A percentile compares a stretch with the other conserved stretches of the same genome.
Conservation (phyloP, 1,140 invertebrate species). For the Uloborus diversus region DNA sequence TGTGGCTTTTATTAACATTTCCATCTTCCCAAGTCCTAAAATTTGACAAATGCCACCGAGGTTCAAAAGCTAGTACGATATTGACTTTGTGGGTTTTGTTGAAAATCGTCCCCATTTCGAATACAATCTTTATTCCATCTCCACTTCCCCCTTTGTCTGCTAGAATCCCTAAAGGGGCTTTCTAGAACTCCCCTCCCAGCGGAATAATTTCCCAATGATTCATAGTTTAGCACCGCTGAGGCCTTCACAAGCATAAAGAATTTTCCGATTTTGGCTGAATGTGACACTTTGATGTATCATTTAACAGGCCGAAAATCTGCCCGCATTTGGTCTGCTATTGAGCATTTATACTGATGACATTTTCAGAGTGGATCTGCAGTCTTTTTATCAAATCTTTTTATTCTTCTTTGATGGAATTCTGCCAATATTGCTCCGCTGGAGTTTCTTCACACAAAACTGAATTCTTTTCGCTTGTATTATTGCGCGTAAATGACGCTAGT, state of each 20-base stretch:
- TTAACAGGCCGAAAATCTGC: slow-evolving; percentile 27
- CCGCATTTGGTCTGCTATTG: neutral
- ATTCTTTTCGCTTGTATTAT: too few relatives aligned
- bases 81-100: slow-evolving; percentile 1
- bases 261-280: neutral
- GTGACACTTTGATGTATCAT: slow-evolving; percentile 41
- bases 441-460: too few relatives aligned
- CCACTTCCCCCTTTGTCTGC: neutral
- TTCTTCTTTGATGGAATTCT: slow-evolving; percentile 8
- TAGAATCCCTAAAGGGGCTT: neutral
- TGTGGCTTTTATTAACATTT: too few relatives aligned
- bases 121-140: neutral
- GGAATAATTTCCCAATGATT: slow-evolving; percentile 12
- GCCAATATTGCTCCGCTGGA: slow-evolving; percentile 35
- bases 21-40: neutral
- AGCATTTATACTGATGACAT: slow-evolving; percentile 8
- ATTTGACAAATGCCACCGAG: neutral
- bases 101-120: neutral
- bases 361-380: neutral
- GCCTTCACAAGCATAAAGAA: too few relatives aligned
- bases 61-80: neutral
- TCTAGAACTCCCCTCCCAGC: neutral
- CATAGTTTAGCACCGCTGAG: neutral
- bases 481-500: too few relatives aligned
- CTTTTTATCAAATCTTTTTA: neutral